phyloP scores from a whole-genome alignment of 2,797 vertebrate genomes.

The Lophius americanus region DNA sequence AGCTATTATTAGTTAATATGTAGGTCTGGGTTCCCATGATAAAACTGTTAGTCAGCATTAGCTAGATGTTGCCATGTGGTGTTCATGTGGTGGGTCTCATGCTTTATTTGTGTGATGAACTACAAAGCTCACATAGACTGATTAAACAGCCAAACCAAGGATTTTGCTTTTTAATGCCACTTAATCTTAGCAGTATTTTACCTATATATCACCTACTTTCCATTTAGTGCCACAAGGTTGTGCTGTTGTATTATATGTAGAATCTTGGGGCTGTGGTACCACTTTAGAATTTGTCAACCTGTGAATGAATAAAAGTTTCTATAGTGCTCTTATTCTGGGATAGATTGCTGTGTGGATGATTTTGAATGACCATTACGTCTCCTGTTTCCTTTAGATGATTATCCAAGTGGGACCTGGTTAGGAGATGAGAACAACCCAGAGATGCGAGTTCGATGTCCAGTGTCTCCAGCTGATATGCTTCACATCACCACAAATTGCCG shows the following conservation, averaged over 20 bases:
- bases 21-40: conserved; percentile 55
- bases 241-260: conserved; percentile 57
- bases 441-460: conserved; percentile 94
- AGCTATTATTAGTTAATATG: conserved; percentile 51
- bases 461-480: conserved; percentile 94
- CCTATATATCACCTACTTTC: conserved; percentile 15
- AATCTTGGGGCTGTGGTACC: background rate
- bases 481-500: conserved; percentile 98
- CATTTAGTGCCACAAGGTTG: conserved; percentile 59
- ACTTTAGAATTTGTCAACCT: conserved; percentile 10
- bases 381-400: conserved; percentile 87
- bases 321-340: background rate
- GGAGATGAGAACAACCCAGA: conserved; percentile 96
- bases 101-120: conserved; percentile 40
- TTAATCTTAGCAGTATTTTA: conserved; percentile 1
- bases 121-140: conserved; percentile 32
- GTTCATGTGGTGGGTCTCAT: conserved; percentile 20
- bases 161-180: conserved; percentile 22
- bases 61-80: conserved; percentile 49
- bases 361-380: conserved; percentile 8
- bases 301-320: conserved; percentile 1
- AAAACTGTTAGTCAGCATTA: conserved; percentile 51
- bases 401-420: conserved; percentile 93
- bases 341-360: background rate
- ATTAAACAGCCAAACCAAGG: conserved; percentile 37